Percentiles rank a stretch among this genome's conserved stretches.
phyloP scores from a whole-genome alignment of 2,888 invertebrate species.

The Sesamia inferens region DNA sequence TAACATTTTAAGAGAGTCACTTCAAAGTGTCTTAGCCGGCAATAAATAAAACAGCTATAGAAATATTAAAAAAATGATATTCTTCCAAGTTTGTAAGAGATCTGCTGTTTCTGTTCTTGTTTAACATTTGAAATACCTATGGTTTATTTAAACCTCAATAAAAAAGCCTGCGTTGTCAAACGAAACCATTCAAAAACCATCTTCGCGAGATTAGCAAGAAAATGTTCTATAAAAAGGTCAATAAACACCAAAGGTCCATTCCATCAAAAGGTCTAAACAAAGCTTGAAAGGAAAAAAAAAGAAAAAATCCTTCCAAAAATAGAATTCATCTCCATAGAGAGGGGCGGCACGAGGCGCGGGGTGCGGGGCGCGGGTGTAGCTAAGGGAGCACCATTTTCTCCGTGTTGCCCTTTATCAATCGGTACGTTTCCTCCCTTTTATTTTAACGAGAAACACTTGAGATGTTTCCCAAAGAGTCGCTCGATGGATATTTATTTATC shows the following conservation, averaged over 20 bases:
- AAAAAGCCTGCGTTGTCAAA: background rate
- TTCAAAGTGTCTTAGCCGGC: conserved; percentile 14
- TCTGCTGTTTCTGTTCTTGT: background rate
- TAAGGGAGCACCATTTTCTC: conserved; percentile 64
- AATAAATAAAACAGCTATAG: background rate
- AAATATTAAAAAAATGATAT: background rate
- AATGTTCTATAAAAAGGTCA: conserved; percentile 45
- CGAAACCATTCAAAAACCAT: conserved; percentile 21
- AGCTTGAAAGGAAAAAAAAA: conserved; percentile 47
- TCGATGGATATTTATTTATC: conserved; percentile 59
- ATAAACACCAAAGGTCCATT: conserved; percentile 50
- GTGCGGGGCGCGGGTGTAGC: background rate
- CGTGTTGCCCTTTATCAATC: conserved; percentile 77
- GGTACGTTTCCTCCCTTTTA: conserved; percentile 72
- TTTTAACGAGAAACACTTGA: conserved; percentile 77
- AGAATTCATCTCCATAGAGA: conserved; percentile 58
- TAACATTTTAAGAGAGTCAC: conserved; percentile 21
- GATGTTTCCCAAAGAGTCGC: conserved; percentile 58
- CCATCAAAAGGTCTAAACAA: conserved; percentile 57
- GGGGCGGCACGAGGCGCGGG: background rate
- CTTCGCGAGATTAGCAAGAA: conserved; percentile 31
- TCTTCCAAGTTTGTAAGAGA: background rate
- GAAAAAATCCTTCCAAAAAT: conserved; percentile 55
- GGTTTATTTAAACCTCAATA: background rate
- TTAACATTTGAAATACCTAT: background rate